A percentile compares a stretch with the other conserved stretches of the same genome.
Conservation (phyloP, 2,888 invertebrate species). For the Lithophane socia region DNA sequence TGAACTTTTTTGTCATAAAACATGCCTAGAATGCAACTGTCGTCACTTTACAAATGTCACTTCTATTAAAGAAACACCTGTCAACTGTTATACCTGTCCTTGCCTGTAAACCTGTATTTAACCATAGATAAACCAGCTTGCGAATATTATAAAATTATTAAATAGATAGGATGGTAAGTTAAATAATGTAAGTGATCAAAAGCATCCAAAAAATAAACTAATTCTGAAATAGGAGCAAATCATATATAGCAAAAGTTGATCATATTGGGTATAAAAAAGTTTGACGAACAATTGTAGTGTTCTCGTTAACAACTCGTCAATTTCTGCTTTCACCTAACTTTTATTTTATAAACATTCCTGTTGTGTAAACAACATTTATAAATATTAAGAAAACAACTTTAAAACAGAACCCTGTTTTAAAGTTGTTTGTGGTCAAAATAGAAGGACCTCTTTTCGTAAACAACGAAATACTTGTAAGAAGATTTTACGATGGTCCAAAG, state of each 20-base stretch:
- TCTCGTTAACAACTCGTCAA: conserved; percentile 29
- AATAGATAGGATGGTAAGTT: neutral
- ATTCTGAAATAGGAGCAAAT: neutral
- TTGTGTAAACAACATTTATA: conserved; percentile 33
- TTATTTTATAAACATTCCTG: conserved; percentile 14
- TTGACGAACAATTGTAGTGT: conserved; percentile 14
- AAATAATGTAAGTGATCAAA: conserved; percentile 4
- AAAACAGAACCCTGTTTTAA: too few species aligned
- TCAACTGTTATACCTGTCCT: conserved; percentile 6
- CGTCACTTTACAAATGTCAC: conserved; percentile 10
- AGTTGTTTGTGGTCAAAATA: conserved; percentile 31
- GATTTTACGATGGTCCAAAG: neutral
- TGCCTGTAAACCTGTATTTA: conserved; percentile 11
- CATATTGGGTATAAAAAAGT: conserved; percentile 9
- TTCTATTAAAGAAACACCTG: conserved; percentile 29
- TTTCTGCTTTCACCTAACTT: conserved; percentile 36
- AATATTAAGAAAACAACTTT: conserved; percentile 14
- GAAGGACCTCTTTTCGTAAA: neutral
- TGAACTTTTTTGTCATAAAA: conserved; percentile 1
- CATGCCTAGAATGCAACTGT: conserved; percentile 12
- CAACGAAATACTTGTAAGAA: neutral
- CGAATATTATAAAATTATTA: neutral
- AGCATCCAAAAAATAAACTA: neutral
- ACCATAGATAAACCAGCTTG: neutral
- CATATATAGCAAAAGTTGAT: conserved; percentile 12